Percentiles rank a stretch among this genome's conserved stretches.
These are phyloP conservation scores for Emydoidea blandingii DNA, from an alignment of 2,797 vertebrate genomes.

Conservation along the genomic window DNA sequence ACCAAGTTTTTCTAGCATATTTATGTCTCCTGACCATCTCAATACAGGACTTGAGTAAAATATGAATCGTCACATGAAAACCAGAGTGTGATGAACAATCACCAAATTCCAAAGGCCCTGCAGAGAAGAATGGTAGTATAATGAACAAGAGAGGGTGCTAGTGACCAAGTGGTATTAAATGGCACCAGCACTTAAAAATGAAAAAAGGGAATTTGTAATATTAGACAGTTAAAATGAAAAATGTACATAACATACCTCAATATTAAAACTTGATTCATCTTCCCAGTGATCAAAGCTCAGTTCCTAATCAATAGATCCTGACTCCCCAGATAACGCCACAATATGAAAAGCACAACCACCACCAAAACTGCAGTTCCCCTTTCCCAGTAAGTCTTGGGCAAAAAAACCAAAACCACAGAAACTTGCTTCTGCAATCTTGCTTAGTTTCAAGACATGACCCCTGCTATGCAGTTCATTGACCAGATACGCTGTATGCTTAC, in stretches of 20 bases:
- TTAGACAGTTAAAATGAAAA: background rate
- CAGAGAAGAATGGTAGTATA: background rate
- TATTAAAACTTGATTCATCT: background rate
- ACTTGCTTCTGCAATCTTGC: slow-evolving; percentile 48
- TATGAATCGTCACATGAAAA: background rate
- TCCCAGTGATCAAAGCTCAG: background rate
- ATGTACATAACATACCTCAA: background rate
- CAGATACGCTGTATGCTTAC: slow-evolving; percentile 47
- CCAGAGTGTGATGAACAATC: background rate
- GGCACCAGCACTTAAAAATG: background rate
- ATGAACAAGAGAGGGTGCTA: background rate
- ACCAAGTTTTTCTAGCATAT: background rate
- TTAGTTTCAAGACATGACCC: slow-evolving; percentile 65
- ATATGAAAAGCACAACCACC: background rate
- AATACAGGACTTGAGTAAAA: slow-evolving; percentile 34
- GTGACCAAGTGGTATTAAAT: background rate
- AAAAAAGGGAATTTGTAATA: background rate
- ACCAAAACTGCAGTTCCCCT: background rate
- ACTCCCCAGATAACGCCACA: background rate
- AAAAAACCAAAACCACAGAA: background rate
- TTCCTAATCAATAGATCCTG: background rate
- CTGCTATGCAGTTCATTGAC: slow-evolving; percentile 56
- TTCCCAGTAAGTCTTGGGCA: slow-evolving; percentile 8
- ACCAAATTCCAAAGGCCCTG: background rate
- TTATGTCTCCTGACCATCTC: slow-evolving; percentile 35